phyloP scores from a whole-genome alignment of 2,797 vertebrate species.

The Nyctibius grandis region DNA sequence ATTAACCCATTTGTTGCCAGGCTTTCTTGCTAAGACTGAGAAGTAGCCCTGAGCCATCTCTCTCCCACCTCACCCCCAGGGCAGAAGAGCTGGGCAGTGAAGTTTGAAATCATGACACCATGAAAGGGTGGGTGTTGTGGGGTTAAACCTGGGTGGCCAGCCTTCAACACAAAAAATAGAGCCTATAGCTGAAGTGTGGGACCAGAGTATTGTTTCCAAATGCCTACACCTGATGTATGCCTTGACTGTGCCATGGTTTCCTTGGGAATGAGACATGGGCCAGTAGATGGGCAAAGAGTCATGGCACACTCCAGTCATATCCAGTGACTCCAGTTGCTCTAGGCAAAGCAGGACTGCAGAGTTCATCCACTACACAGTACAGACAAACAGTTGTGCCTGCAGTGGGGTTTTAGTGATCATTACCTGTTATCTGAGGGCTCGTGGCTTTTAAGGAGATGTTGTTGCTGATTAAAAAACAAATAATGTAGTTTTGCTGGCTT shows the following conservation, averaged over 20 bases:
- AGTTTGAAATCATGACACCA: background rate
- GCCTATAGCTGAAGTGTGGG: background rate
- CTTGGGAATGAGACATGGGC: background rate
- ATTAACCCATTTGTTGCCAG: background rate
- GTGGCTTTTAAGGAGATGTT: background rate
- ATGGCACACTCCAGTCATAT: fast-evolving
- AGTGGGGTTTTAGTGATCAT: background rate
- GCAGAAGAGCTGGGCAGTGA: background rate
- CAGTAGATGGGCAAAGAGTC: background rate
- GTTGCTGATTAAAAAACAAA: background rate
- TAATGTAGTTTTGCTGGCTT: background rate
- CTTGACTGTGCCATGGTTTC: background rate
- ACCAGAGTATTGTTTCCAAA: background rate
- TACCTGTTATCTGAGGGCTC: background rate
- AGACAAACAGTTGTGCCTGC: background rate
- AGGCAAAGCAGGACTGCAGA: background rate
- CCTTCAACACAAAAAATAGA: background rate
- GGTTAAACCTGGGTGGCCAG: background rate
- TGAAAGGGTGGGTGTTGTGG: background rate
- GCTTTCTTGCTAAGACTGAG: background rate
- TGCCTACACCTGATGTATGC: background rate
- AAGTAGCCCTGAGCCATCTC: background rate
- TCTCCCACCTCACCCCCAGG: background rate
- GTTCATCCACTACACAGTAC: fast-evolving
- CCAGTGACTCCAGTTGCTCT: background rate